phyloP scores from a whole-genome alignment of 2,797 vertebrate species.

The Decapterus maruadsi region DNA sequence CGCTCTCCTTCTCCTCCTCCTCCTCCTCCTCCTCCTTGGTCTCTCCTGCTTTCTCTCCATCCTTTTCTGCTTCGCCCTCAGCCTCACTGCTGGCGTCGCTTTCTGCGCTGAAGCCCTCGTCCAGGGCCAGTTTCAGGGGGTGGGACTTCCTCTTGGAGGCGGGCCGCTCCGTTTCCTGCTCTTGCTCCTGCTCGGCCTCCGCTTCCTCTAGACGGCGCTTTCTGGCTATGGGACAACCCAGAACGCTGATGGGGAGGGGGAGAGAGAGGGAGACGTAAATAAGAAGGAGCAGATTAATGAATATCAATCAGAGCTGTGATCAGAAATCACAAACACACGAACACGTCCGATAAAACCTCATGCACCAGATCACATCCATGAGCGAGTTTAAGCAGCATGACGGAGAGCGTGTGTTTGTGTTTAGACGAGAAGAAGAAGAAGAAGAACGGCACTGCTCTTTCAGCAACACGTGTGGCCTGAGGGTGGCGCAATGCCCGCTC shows the following conservation, averaged over 20 bases:
- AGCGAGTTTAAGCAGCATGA: conserved; percentile 16
- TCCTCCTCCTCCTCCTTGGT: conserved; percentile 27
- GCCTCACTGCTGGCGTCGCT: conserved; percentile 92
- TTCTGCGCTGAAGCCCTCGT: conserved; percentile 91
- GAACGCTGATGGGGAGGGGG: conserved; percentile 80
- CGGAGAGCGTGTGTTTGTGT: conserved; percentile 24
- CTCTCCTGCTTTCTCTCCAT: conserved; percentile 64
- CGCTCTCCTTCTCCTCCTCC: conserved; percentile 17
- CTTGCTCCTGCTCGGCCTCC: conserved; percentile 82
- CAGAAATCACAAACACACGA: conserved; percentile 2
- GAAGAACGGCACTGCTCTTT: conserved; percentile 49
- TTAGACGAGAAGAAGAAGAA: conserved; percentile 33
- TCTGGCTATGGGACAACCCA: conserved; percentile 95
- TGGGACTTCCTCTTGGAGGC: conserved; percentile 93
- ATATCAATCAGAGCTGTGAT: not conserved
- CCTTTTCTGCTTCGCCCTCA: conserved; percentile 87
- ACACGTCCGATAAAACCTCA: conserved; percentile 6
- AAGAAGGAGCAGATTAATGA: not conserved
- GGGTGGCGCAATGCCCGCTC: conserved; percentile 71
- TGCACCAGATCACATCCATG: conserved; percentile 19
- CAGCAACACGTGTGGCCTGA: conserved; percentile 48
- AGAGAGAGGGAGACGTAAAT: not conserved
- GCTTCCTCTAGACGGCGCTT: conserved; percentile 93
- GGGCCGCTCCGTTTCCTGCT: conserved; percentile 83
- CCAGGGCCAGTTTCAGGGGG: conserved; percentile 92